phyloP scores from a whole-genome alignment of 2,888 invertebrate species.

The Sympetrum striolatum region DNA sequence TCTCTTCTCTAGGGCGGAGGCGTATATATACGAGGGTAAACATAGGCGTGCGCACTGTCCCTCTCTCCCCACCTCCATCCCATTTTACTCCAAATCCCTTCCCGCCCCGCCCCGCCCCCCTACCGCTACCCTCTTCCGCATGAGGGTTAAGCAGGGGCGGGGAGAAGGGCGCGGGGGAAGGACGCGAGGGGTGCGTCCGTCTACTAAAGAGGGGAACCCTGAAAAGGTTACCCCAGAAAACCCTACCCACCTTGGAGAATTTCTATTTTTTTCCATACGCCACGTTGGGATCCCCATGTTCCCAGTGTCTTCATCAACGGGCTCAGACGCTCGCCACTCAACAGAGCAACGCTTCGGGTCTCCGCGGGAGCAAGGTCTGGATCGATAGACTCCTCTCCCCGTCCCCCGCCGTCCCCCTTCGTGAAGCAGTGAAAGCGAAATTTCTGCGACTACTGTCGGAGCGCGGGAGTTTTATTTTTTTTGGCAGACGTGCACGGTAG shows the following conservation, averaged over 20 bases:
- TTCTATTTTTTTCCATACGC: not conserved
- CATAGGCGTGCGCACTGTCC: slow-evolving; percentile 38
- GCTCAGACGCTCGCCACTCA: slow-evolving; percentile 32
- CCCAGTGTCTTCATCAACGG: not conserved
- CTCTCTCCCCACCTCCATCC: not conserved
- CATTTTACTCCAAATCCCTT: not conserved
- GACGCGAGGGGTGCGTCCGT: not conserved
- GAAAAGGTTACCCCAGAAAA: not conserved
- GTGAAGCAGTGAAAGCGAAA: slow-evolving; percentile 41
- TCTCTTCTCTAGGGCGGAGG: slow-evolving; percentile 30
- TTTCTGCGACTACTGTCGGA: slow-evolving; percentile 36
- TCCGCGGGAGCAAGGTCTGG: slow-evolving; percentile 36
- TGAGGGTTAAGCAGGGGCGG: slow-evolving; percentile 3
- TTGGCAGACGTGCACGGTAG: not conserved
- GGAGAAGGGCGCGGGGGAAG: not conserved
- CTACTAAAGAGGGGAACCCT: not conserved
- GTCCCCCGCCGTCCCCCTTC: not conserved
- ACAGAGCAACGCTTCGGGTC: slow-evolving; percentile 33
- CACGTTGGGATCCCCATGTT: not conserved
- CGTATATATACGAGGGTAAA: slow-evolving; percentile 39
- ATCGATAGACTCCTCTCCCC: slow-evolving; percentile 22
- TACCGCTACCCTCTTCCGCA: slow-evolving; percentile 23
- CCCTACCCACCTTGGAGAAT: not conserved
- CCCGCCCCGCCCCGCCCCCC: not conserved
- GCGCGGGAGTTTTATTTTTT: not conserved